Percentiles rank a stretch among this genome's conserved stretches.
Conservation (phyloP, 2,797 vertebrate species). For the Scleropages formosus region DNA sequence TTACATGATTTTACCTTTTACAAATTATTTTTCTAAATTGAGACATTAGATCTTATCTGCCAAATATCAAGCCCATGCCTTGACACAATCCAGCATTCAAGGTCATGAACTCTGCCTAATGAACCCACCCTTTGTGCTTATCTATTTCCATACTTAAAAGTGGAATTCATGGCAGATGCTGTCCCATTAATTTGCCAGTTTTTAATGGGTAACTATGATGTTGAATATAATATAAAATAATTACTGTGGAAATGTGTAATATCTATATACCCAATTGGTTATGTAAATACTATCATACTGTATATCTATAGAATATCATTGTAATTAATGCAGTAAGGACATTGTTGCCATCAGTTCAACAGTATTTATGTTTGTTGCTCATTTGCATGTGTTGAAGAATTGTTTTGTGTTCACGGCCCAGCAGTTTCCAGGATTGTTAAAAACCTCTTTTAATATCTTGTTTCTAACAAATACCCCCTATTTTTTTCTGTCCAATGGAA, state of each 20-base stretch:
- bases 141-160: slow-evolving; percentile 19
- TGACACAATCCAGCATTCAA: slow-evolving; percentile 46
- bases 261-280: slow-evolving; percentile 61
- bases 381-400: too few species aligned
- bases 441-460: slow-evolving; percentile 18
- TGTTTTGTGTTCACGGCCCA: slow-evolving; percentile 34
- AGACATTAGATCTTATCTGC: slow-evolving; percentile 46
- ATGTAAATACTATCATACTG: slow-evolving; percentile 51
- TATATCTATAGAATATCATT: slow-evolving; percentile 53
- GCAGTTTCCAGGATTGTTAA: not conserved
- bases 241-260: slow-evolving; percentile 62
- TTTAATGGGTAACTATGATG: slow-evolving; percentile 46
- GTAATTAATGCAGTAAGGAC: slow-evolving; percentile 52
- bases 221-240: slow-evolving; percentile 56
- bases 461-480: slow-evolving; percentile 4
- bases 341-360: slow-evolving; percentile 48
- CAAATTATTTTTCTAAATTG: slow-evolving; percentile 65
- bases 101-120: not conserved
- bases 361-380: slow-evolving; percentile 51
- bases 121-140: slow-evolving; percentile 9
- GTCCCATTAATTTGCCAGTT: slow-evolving; percentile 43
- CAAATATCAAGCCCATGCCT: slow-evolving; percentile 53
- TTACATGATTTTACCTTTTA: slow-evolving; percentile 59
- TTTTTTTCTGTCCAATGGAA: slow-evolving; percentile 6
- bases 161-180: slow-evolving; percentile 3